Evolutionary conservation across 2,113 vertebrate species (phyloP).

Genomic region (Osmerus eperlanus): DNA sequence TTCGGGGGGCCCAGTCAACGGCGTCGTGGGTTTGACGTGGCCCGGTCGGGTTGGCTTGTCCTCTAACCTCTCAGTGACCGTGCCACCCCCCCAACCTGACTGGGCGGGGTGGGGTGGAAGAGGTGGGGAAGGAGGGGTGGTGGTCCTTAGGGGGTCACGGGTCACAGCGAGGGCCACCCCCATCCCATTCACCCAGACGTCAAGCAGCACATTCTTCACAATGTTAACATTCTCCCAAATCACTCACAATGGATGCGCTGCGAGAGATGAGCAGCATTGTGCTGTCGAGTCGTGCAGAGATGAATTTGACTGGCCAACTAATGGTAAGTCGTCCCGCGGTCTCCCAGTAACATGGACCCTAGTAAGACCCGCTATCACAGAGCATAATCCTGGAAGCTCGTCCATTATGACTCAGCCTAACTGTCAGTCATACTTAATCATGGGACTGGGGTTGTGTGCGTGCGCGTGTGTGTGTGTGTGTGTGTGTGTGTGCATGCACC

Average conservation of each 20-base stretch:
- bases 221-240: constrained; percentile 74
- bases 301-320: constrained; percentile 49
- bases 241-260: constrained; percentile 58
- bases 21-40: background rate
- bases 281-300: constrained; percentile 37
- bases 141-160: constrained; percentile 59
- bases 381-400: constrained; percentile 54
- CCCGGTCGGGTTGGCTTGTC: constrained; percentile 27
- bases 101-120: constrained; percentile 38
- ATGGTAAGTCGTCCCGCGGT: constrained; percentile 66
- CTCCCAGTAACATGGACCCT: constrained; percentile 58
- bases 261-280: constrained; percentile 43
- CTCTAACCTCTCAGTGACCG: constrained; percentile 68
- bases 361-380: constrained; percentile 46
- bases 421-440: constrained; percentile 46
- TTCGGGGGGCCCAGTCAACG: background rate
- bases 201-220: constrained; percentile 72
- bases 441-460: background rate
- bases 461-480: background rate
- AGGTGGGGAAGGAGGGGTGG: constrained; percentile 35
- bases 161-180: constrained; percentile 61
- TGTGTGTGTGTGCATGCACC: background rate
- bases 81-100: constrained; percentile 34
- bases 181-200: constrained; percentile 58
- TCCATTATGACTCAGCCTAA: constrained; percentile 57